Conservation (phyloP, 2,113 vertebrate species). For the Camelus dromedarius region DNA sequence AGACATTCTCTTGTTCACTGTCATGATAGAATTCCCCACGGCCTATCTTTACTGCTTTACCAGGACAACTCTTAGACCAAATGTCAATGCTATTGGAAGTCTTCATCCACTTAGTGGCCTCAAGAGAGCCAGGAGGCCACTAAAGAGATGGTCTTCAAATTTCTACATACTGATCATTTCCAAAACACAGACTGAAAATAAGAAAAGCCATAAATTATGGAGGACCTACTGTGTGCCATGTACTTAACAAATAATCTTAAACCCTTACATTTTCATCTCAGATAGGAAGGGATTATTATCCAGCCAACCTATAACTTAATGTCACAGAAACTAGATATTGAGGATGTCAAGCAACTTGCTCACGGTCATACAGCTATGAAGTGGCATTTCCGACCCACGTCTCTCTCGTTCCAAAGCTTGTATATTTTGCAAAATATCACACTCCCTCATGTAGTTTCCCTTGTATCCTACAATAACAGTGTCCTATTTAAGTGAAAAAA, state of each 20-base stretch:
- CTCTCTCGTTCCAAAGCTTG: neutral
- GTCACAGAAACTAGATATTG: neutral
- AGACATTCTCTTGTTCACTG: neutral
- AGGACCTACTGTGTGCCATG: neutral
- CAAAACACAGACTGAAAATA: neutral
- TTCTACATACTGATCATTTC: neutral
- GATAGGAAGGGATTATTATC: neutral
- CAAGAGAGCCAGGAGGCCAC: neutral
- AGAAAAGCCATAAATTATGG: neutral
- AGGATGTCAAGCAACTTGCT: neutral
- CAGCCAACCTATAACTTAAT: neutral
- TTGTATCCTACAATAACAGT: neutral
- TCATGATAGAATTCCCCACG: neutral
- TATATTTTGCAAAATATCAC: neutral
- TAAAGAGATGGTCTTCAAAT: neutral
- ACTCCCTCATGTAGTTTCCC: neutral
- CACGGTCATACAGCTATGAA: neutral
- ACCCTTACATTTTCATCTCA: neutral
- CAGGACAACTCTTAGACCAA: neutral
- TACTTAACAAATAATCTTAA: neutral
- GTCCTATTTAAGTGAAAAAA: slow-evolving; percentile 16
- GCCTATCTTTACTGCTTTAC: neutral
- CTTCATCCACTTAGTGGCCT: neutral
- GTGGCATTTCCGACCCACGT: neutral
- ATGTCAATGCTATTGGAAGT: neutral